Conservation (phyloP, 2,797 vertebrate species). For the Anniella stebbinsi region DNA sequence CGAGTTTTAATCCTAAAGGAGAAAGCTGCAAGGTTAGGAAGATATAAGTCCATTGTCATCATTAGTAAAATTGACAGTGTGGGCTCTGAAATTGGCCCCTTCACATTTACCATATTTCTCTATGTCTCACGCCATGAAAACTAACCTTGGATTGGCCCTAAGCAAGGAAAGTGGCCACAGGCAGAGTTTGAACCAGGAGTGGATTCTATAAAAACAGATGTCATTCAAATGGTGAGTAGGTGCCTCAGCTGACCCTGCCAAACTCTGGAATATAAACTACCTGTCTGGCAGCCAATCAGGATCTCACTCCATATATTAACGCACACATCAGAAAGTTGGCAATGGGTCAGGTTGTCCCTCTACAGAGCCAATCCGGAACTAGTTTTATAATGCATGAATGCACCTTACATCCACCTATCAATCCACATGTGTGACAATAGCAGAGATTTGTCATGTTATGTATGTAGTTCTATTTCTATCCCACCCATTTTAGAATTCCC, state of each 20-base stretch:
- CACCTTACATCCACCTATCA: neutral
- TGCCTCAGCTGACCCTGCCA: neutral
- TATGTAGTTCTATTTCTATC: too few relatives aligned
- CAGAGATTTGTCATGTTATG: neutral
- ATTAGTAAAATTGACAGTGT: neutral
- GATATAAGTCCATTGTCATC: too few relatives aligned
- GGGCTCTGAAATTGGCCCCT: neutral
- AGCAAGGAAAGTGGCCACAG: neutral
- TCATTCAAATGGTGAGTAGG: neutral
- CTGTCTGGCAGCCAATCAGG: neutral
- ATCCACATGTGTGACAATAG: neutral
- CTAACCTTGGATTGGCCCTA: neutral
- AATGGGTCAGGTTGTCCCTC: neutral
- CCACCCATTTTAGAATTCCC: too few relatives aligned
- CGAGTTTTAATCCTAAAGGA: neutral
- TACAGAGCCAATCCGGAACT: neutral
- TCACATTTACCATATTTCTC: neutral
- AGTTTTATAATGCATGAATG: constrained; percentile 6
- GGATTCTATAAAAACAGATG: constrained; percentile 17
- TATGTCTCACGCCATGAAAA: neutral
- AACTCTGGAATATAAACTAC: neutral
- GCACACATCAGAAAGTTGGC: neutral
- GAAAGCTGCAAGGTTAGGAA: neutral
- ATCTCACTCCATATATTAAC: neutral
- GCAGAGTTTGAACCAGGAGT: neutral